These are phyloP conservation scores for Phymastichus coffea DNA, from an alignment of 1,140 invertebrate genomes.

Conservation along the genomic window DNA sequence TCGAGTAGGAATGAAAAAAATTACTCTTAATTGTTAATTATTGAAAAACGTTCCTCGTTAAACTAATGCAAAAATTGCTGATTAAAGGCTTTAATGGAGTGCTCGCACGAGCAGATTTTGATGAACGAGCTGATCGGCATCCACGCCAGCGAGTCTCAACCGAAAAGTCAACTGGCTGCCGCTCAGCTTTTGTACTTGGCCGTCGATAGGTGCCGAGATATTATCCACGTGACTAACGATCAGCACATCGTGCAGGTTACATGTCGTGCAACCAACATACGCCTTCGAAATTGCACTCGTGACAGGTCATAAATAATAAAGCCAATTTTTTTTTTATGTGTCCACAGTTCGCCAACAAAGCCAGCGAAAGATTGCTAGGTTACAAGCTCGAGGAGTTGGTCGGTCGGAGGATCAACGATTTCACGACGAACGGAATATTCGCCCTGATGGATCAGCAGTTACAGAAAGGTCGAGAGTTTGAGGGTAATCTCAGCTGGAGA, in stretches of 20 bases:
- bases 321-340: not conserved
- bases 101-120: constrained; percentile 63
- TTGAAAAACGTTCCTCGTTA: no score
- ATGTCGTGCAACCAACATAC: not conserved
- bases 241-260: constrained; percentile 77
- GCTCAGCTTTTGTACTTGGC: constrained; percentile 75
- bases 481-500: constrained; percentile 77
- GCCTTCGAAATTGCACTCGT: no score
- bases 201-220: constrained; percentile 77
- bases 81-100: constrained; percentile 56
- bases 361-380: constrained; percentile 72
- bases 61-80: no score
- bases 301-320: not conserved
- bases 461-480: constrained; percentile 77
- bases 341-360: constrained; percentile 73
- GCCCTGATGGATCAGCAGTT: constrained; percentile 64
- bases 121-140: constrained; percentile 65
- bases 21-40: no score
- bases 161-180: constrained; percentile 53
- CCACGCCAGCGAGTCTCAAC: constrained; percentile 57
- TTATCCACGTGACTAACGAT: constrained; percentile 83
- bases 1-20: constrained; percentile 58
- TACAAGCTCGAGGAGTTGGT: constrained; percentile 71
- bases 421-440: constrained; percentile 59
- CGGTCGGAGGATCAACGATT: constrained; percentile 65